These are phyloP conservation scores for Siniperca scherzeri DNA, from an alignment of 2,797 vertebrate species.

Conservation along the genomic window DNA sequence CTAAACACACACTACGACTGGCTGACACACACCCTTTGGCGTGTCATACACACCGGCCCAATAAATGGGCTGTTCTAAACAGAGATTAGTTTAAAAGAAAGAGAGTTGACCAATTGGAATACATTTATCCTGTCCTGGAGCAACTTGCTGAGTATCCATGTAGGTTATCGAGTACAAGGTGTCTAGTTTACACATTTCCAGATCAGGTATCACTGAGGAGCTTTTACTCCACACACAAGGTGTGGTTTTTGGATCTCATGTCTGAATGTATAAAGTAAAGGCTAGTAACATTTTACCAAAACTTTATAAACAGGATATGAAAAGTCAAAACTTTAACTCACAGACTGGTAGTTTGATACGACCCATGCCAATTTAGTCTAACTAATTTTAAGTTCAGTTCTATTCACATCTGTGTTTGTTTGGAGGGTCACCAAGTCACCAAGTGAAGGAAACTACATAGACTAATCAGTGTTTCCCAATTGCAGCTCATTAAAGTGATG, in stretches of 20 bases:
- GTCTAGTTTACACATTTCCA: slow-evolving; percentile 70
- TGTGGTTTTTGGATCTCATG: slow-evolving; percentile 39
- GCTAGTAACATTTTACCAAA: slow-evolving; percentile 3
- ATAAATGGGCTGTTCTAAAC: slow-evolving; percentile 63
- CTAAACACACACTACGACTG: slow-evolving; percentile 42
- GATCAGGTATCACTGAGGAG: slow-evolving; percentile 70
- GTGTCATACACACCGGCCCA: slow-evolving; percentile 48
- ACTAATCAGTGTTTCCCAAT: slow-evolving; percentile 42
- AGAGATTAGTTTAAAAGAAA: slow-evolving; percentile 67
- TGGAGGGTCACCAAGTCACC: slow-evolving; percentile 50
- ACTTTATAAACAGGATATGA: neutral
- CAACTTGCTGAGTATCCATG: slow-evolving; percentile 45
- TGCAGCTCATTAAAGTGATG: slow-evolving; percentile 78
- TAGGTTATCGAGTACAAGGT: slow-evolving; percentile 46
- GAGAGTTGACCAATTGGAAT: slow-evolving; percentile 61
- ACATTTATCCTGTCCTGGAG: slow-evolving; percentile 44
- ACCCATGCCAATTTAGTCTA: neutral
- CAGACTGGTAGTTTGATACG: neutral
- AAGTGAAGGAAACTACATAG: slow-evolving; percentile 36
- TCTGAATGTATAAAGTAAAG: slow-evolving; percentile 12
- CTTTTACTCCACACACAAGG: slow-evolving; percentile 54
- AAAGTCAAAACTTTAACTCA: slow-evolving; percentile 8
- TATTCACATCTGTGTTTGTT: slow-evolving; percentile 64
- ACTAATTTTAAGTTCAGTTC: slow-evolving; percentile 19
- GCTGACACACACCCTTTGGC: slow-evolving; percentile 64